These are phyloP conservation scores for Rhabdophis nuchalis DNA, from an alignment of 2,797 vertebrate species.

Conservation along the genomic window DNA sequence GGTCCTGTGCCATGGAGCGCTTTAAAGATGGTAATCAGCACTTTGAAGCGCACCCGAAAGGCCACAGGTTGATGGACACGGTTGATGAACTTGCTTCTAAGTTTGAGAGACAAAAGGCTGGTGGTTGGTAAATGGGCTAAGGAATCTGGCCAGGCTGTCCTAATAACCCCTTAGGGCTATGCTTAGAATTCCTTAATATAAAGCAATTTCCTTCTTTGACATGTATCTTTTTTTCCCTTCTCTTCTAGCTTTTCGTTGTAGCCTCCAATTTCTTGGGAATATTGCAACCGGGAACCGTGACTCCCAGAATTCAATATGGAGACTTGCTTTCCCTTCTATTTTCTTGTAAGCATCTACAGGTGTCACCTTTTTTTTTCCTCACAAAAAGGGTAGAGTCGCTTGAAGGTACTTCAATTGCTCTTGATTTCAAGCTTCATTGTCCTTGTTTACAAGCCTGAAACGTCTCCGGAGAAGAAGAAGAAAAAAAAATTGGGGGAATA, in stretches of 20 bases:
- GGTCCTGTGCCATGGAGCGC: too few relatives aligned
- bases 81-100: not conserved
- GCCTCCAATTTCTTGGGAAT: constrained; percentile 79
- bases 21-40: too few relatives aligned
- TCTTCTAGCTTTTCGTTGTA: constrained; percentile 72
- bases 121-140: not conserved
- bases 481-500: constrained; percentile 4
- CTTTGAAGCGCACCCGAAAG: too few relatives aligned
- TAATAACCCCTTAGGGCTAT: not conserved
- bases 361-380: not conserved
- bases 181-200: not conserved
- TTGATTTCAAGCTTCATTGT: not conserved
- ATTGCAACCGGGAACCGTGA: constrained; percentile 72
- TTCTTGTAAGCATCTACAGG: constrained; percentile 72
- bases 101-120: not conserved
- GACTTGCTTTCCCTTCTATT: constrained; percentile 74
- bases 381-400: constrained; percentile 20
- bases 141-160: not conserved
- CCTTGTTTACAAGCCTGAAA: constrained; percentile 5
- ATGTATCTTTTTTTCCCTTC: not conserved
- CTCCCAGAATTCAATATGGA: constrained; percentile 74
- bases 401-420: constrained; percentile 26
- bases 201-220: not conserved
- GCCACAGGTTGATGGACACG: too few relatives aligned
- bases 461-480: constrained; percentile 23